Percentiles rank a stretch among this genome's conserved stretches.
These are phyloP conservation scores for Leptinotarsa defecta DNA, from an alignment of 1,140 invertebrate genomes.

Conservation along the genomic window DNA sequence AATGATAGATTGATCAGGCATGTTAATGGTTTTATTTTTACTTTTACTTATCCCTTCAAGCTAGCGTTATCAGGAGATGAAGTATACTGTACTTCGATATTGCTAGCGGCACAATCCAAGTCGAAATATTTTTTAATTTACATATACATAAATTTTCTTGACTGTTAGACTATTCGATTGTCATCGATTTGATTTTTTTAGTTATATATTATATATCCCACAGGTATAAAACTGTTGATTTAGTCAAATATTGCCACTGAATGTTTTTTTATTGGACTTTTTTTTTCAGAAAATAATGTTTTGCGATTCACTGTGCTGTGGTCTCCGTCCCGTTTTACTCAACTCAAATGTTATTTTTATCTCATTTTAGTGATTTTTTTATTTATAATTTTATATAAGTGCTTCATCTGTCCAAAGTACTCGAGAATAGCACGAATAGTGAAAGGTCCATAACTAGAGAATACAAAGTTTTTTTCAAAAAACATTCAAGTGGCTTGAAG, in stretches of 20 bases:
- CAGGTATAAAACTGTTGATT: no score
- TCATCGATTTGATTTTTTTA: no score
- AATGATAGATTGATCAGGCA: not conserved
- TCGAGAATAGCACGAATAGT: not conserved
- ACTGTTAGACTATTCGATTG: no score
- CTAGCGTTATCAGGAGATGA: no score
- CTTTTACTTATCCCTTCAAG: no score
- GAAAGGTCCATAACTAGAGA: not conserved
- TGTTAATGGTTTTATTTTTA: not conserved
- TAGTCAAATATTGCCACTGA: no score
- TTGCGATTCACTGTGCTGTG: conserved; percentile 53
- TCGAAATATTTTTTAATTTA: no score
- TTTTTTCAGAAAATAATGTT: conserved; percentile 50
- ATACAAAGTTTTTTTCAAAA: not conserved
- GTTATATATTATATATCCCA: no score
- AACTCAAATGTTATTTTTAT: conserved; percentile 43
- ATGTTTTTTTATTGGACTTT: not conserved
- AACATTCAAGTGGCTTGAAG: not conserved
- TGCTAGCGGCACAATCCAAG: no score
- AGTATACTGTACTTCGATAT: no score
- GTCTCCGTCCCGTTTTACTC: conserved; percentile 52
- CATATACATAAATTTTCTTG: no score
- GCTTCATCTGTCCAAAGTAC: conserved; percentile 29
- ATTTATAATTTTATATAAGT: conserved; percentile 26
- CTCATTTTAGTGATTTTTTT: conserved; percentile 35